These are phyloP conservation scores for Phrynocephalus forsythii DNA, from an alignment of 2,797 vertebrate genomes.

Conservation along the genomic window DNA sequence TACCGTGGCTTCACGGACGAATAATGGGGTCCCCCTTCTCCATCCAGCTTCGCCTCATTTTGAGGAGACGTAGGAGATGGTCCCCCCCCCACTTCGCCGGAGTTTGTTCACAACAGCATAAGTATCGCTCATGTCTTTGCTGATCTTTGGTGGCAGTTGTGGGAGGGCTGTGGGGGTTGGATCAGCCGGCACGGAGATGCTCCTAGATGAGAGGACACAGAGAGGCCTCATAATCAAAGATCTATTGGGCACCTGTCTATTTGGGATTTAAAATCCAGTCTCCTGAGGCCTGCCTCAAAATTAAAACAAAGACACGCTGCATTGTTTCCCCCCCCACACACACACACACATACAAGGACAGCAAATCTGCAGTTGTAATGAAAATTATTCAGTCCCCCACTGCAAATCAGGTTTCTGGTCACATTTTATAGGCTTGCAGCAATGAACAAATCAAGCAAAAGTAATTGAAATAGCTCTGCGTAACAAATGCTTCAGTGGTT, in stretches of 20 bases:
- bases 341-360: too few species aligned
- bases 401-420: too few species aligned
- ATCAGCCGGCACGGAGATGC: slow-evolving; percentile 48
- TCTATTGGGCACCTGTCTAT: background rate
- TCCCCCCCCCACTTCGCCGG: background rate
- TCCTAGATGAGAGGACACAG: slow-evolving; percentile 22
- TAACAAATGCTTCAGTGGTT: too few species aligned
- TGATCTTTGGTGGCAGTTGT: slow-evolving; percentile 29
- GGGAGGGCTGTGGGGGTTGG: slow-evolving; percentile 5
- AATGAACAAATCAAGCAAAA: too few species aligned
- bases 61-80: background rate
- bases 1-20: slow-evolving; percentile 9
- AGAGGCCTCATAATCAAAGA: background rate
- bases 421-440: too few species aligned
- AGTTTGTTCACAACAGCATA: slow-evolving; percentile 44
- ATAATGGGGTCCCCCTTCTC: background rate
- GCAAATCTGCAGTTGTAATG: too few species aligned
- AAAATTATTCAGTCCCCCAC: too few species aligned
- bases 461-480: too few species aligned
- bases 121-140: slow-evolving; percentile 29
- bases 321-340: too few species aligned
- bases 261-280: background rate
- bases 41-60: background rate
- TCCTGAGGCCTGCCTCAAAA: background rate
- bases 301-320: background rate